phyloP scores from a whole-genome alignment of 2,888 invertebrate genomes.

The Drosophila aldrichi region DNA sequence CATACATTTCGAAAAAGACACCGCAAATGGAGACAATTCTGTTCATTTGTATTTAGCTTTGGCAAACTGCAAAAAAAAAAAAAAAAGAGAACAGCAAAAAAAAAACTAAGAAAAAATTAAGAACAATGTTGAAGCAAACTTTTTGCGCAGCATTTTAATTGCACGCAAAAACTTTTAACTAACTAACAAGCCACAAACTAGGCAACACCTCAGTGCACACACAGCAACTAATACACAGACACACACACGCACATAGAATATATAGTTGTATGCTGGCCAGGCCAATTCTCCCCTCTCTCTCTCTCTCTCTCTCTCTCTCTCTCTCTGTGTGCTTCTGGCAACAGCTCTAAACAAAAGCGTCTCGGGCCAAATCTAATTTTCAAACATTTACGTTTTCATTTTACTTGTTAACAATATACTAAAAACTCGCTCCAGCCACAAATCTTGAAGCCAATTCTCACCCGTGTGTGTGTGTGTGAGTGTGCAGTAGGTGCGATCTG shows the following conservation, averaged over 20 bases:
- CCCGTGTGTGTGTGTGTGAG: neutral
- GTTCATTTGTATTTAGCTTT: constrained; percentile 77
- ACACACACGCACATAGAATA: neutral
- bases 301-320: too few relatives aligned
- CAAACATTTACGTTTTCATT: constrained; percentile 81
- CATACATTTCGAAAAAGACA: constrained; percentile 9
- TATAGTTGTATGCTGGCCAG: constrained; percentile 9
- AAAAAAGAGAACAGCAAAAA: neutral
- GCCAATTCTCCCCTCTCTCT: neutral
- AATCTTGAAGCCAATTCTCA: constrained; percentile 46
- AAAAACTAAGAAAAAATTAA: constrained; percentile 65
- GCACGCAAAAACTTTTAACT: constrained; percentile 80
- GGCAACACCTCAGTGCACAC: constrained; percentile 77
- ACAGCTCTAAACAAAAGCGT: constrained; percentile 68
- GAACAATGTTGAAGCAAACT: constrained; percentile 74
- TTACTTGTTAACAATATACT: constrained; percentile 75
- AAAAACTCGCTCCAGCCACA: constrained; percentile 48
- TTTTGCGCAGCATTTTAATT: constrained; percentile 80
- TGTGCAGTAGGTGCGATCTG: constrained; percentile 11
- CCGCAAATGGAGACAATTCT: constrained; percentile 61
- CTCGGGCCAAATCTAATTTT: constrained; percentile 76
- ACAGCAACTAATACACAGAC: constrained; percentile 26
- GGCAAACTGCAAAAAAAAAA: constrained; percentile 64
- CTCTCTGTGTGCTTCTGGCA: neutral
- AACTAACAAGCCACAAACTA: constrained; percentile 79